These are phyloP conservation scores for Mimachlamys varia DNA, from an alignment of 2,888 invertebrate species.

Conservation along the genomic window DNA sequence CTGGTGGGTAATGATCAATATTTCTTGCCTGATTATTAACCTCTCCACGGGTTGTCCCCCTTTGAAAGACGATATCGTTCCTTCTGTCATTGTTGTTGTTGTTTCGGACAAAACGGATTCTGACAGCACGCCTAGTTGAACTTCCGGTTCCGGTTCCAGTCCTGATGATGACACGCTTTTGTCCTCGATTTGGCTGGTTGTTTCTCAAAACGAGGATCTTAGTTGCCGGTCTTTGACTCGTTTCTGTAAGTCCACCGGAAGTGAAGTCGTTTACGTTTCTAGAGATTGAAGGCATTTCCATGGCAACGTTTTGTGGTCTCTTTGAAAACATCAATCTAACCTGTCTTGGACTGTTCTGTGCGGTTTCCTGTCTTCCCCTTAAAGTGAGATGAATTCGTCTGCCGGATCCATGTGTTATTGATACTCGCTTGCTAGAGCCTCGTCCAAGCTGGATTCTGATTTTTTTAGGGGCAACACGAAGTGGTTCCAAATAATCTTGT, in stretches of 20 bases:
- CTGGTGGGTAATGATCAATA: neutral
- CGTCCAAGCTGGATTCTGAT: neutral
- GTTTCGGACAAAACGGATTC: neutral
- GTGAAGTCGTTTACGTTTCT: neutral
- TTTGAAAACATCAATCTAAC: neutral
- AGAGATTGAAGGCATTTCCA: neutral
- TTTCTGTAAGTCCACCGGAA: neutral
- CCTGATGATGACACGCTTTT: neutral
- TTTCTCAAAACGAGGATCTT: neutral
- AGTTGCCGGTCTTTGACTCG: neutral
- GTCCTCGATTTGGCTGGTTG: neutral
- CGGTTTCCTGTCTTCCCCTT: neutral
- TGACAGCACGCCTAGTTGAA: neutral
- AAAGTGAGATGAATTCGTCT: neutral
- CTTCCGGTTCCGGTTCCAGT: neutral
- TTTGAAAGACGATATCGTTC: neutral
- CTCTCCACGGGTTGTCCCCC: neutral
- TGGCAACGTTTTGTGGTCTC: slow-evolving; percentile 21
- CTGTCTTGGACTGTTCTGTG: neutral
- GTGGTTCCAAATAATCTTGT: neutral
- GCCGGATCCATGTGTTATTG: neutral
- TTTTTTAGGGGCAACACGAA: neutral
- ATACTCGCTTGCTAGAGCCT: neutral
- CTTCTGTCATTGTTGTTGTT: neutral
- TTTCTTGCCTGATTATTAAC: neutral